phyloP scores from a whole-genome alignment of 2,888 invertebrate species.

The Acholoe squamosa region DNA sequence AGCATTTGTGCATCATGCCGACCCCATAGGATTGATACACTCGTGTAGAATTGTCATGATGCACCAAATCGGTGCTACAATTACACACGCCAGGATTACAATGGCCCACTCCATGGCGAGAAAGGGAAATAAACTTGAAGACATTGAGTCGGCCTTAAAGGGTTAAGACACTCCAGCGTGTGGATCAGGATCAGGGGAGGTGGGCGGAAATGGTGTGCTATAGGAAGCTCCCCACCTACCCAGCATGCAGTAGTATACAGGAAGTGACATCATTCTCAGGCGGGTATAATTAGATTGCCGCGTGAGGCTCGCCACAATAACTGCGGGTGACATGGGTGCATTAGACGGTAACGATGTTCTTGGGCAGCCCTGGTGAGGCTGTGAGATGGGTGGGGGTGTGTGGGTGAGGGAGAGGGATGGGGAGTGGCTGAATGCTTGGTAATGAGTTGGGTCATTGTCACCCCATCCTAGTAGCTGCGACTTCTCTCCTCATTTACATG shows the following conservation, averaged over 20 bases:
- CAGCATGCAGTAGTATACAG: not conserved
- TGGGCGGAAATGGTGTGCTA: not conserved
- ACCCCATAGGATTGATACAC: no score
- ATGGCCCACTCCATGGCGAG: no score
- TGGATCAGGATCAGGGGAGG: not conserved
- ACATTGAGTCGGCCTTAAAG: no score
- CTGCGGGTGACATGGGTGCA: not conserved
- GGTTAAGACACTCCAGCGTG: no score
- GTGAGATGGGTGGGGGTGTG: not conserved
- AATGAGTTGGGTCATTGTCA: no score
- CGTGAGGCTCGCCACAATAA: not conserved
- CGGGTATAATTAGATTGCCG: constrained; percentile 1
- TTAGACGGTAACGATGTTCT: not conserved
- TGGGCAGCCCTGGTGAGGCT: not conserved
- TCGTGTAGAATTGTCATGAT: no score
- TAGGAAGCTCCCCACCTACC: not conserved
- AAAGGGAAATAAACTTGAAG: no score
- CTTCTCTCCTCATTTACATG: no score
- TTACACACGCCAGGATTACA: no score
- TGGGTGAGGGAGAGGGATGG: not conserved
- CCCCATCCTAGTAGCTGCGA: no score
- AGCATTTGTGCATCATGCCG: no score
- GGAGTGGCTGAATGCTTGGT: not conserved
- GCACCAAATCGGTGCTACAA: no score
- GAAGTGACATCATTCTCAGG: not conserved